Base-by-base conservation (phyloP, 2,888 invertebrate species). In the Hesperia comma region DNA sequence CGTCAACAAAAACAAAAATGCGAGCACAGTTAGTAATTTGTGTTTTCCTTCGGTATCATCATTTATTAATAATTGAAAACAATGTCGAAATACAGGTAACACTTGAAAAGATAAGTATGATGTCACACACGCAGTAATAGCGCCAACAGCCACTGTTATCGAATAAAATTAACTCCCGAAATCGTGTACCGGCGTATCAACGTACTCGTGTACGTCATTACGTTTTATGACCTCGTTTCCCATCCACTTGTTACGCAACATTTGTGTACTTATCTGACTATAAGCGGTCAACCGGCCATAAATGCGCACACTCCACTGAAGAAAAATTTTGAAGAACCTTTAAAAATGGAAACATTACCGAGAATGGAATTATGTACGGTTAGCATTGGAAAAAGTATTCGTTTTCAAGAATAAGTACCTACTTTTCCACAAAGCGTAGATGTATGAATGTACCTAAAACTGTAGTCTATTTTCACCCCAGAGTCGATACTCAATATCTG, bases 191-290 rank as follows among this genome's bases (percentile, higher is more conserved):
- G 61, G 64, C 56, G 15, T 54, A 53, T 56, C 56, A 17, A n/a
- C 41, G 21, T 54, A 43, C 40, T 51, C 58, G 67, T 60, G 19
- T 62, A 53, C 54, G 61, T 69, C 68, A 71, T 73, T 72, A 71
- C 61, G 63, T 71, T 71, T 71, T 69, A 70, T 63, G 60, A 64
- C 55, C 46, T 66, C 67, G 12, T 68, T 68, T 10, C 66, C 15
- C 40, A 53, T 63, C 63, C 68, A 71, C 69, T 71, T 61, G 66
- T 66, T 61, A 58, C 57, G 62, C 53, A 37, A 46, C 49, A 19
- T 21, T 55, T 6, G 21, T 41, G 17, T 57, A 60, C 17, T 19
- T 32, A 60, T 33, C 40, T 54, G 12, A 32, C 54, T 7, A 21
- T n/a, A 33, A 33, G 8, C 54, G 54, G 54, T 54, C 54, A 54